A percentile compares a stretch with the other conserved stretches of the same genome.
These are phyloP conservation scores for Phyto melanocephala DNA, from an alignment of 2,888 invertebrate genomes.

Conservation along the genomic window DNA sequence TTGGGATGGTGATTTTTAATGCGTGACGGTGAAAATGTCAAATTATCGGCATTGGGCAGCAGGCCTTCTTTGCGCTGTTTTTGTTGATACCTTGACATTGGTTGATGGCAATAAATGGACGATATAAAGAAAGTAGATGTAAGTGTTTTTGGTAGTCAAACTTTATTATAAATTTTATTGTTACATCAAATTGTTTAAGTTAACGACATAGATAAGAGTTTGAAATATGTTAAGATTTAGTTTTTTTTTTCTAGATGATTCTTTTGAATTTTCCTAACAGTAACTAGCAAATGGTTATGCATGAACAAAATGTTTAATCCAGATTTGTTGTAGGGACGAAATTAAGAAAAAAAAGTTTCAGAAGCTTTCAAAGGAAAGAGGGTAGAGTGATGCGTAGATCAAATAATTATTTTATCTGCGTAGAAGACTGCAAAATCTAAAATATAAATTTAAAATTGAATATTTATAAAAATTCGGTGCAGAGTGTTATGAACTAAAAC, in stretches of 20 bases:
- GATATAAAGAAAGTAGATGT: slow-evolving; percentile 24
- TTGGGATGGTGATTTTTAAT: slow-evolving; percentile 79
- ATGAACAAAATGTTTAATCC: neutral
- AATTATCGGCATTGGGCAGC: slow-evolving; percentile 77
- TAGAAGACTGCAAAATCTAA: too few species aligned
- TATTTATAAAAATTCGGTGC: too few species aligned
- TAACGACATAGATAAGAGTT: slow-evolving; percentile 45
- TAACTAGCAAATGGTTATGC: slow-evolving; percentile 25
- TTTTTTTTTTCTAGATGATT: neutral
- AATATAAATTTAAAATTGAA: too few species aligned
- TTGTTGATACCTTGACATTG: slow-evolving; percentile 74
- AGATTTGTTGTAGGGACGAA: neutral
- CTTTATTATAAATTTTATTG: neutral
- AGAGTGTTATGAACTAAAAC: too few species aligned
- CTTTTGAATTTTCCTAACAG: slow-evolving; percentile 1
- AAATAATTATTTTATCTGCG: too few species aligned
- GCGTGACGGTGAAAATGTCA: slow-evolving; percentile 78
- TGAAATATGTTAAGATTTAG: slow-evolving; percentile 6
- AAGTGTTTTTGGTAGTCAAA: neutral
- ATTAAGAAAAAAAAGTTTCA: neutral
- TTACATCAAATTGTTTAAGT: slow-evolving; percentile 4
- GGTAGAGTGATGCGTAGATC: too few species aligned
- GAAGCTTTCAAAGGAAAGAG: neutral
- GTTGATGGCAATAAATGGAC: neutral
- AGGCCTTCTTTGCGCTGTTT: slow-evolving; percentile 78